Evolutionary conservation across 2,888 invertebrate species (phyloP), one percentile per base, ranked within the genome.

Genomic region (Leptopilina syphax): DNA sequence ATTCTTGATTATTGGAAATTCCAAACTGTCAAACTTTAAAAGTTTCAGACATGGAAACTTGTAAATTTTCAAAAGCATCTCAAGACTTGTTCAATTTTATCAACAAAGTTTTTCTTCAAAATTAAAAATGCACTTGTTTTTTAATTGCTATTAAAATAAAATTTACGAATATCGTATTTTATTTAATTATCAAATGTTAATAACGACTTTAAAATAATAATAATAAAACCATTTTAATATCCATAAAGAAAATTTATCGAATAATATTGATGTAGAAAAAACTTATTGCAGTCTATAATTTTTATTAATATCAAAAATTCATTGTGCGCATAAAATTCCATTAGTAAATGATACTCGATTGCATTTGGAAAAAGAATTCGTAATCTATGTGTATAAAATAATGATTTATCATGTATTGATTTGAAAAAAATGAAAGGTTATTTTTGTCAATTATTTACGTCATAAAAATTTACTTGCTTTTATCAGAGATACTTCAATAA

Each of bases 51-150:
- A 44, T 44, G 44, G 44, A 67, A 67, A 67, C 67, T 67, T 67
- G 67, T 47, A 67, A 67, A 47, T 67, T 67, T 67, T 8, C 44
- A 10, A 67, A 63, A 24, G 63, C 63, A 63, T 63, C 24, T 24
- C 63, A 63, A 34, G 27, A 18, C 63, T 63, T 18, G 18, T 18
- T 7, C 7, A 63, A 24, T 8, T 63, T 63, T 63, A 24, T 7
- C 3, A 63, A 63, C 63, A 24, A 63, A 63, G 63, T 63, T 63
- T 8, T 50, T 9, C 8, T 63, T 8, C 1, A 63, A 63, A 24
- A 63, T 63, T n/a, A 63, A 63, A 63, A 63, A 63, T 63, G 4
- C 6, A 63, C 63, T 63, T 8, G 1, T 63, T 10, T 60, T 60
- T 0, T 18, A 18, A 24, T 63, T 63, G 27, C 24, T 63, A 18